Conservation (phyloP, 2,888 invertebrate species). For the Troilus luridus region DNA sequence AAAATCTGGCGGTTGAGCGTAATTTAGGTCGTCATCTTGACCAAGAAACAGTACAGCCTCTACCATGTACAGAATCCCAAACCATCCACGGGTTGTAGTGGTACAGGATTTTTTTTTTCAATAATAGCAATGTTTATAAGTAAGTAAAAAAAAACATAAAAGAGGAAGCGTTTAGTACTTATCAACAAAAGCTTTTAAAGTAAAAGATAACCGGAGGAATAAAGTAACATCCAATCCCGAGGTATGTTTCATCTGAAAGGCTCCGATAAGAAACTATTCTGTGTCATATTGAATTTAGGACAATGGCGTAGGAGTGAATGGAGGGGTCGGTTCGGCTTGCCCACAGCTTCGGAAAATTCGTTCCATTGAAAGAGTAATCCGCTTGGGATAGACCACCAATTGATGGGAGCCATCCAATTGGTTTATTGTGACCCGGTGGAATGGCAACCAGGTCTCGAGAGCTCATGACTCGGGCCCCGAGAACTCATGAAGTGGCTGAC, state of each 20-base stretch:
- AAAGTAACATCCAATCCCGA: not conserved
- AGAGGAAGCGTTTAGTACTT: not conserved
- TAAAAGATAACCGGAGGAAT: not conserved
- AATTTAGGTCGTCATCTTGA: too few species aligned
- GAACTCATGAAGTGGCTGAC: not conserved
- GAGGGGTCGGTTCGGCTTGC: not conserved
- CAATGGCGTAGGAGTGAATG: not conserved
- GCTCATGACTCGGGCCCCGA: too few species aligned
- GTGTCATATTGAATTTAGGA: slow-evolving; percentile 22
- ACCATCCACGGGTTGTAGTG: too few species aligned
- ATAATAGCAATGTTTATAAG: too few species aligned
- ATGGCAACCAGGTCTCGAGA: not conserved
- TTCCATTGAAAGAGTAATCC: slow-evolving; percentile 30
- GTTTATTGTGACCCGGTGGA: slow-evolving; percentile 37
- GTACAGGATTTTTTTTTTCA: too few species aligned
- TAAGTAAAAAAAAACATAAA: too few species aligned
- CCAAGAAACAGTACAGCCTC: too few species aligned
- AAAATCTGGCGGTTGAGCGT: too few species aligned
- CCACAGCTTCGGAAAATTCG: not conserved
- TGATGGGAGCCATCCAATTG: slow-evolving; percentile 12
- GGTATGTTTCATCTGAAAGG: not conserved
- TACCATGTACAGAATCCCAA: too few species aligned
- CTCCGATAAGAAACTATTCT: slow-evolving; percentile 9
- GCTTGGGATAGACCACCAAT: not conserved
- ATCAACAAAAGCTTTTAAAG: not conserved